These are phyloP conservation scores for Onychostoma macrolepis DNA, from an alignment of 2,113 vertebrate genomes.

Conservation along the genomic window DNA sequence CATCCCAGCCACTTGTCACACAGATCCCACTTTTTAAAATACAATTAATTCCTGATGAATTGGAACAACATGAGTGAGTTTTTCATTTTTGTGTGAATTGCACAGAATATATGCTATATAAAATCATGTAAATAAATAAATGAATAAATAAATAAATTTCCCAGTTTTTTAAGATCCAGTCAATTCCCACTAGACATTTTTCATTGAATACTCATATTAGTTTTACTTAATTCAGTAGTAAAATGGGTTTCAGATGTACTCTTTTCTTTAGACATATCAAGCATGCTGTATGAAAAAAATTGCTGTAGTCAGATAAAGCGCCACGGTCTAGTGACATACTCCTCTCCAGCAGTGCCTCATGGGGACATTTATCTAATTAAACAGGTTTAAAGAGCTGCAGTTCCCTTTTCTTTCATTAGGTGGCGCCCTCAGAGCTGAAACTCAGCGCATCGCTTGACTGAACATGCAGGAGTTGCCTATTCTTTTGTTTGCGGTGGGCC, in stretches of 20 bases:
- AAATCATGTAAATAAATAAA: neutral
- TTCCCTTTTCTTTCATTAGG: constrained; percentile 55
- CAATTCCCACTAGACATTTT: neutral
- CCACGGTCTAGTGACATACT: neutral
- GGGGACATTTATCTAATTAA: neutral
- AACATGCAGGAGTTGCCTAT: neutral
- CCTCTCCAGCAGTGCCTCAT: neutral
- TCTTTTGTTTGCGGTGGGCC: constrained; percentile 4
- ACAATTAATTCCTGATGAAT: neutral
- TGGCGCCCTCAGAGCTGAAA: constrained; percentile 51
- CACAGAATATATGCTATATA: neutral
- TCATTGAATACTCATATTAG: neutral
- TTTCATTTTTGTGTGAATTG: neutral
- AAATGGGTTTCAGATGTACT: neutral
- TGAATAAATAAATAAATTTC: neutral
- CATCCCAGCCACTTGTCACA: neutral
- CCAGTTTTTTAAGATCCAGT: neutral
- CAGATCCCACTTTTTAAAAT: neutral
- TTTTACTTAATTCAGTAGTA: neutral
- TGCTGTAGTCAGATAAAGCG: neutral
- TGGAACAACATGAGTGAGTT: neutral
- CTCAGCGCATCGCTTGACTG: neutral
- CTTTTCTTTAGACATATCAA: neutral
- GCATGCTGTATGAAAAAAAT: neutral
- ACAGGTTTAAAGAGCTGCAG: constrained; percentile 29